Base-by-base conservation (phyloP, 2,888 invertebrate genomes). In the Leptinotarsa peninsularis region DNA sequence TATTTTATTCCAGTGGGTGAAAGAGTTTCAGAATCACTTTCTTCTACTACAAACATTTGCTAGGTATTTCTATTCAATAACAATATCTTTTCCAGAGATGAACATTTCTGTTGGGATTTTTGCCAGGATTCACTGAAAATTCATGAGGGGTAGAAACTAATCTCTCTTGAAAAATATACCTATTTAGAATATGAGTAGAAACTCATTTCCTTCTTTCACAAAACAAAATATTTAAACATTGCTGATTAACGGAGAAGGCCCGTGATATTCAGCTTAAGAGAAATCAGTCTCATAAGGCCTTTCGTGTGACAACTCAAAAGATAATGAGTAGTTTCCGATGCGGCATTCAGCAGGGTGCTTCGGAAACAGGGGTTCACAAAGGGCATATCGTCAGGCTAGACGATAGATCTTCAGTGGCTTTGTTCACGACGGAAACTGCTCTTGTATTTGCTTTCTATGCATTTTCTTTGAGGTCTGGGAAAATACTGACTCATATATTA, bases 261-360 rank as follows among this genome's bases (percentile, higher is more conserved):
- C 14, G 56, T 58, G 14, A 58, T 58, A 23, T 58, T 58, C 56
- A 3, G 14, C 56, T 58, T 4, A n/a, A 58, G 21, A 58, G 58
- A 15, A 58, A 15, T 58, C 23, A 23, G 58, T 27, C 23, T 58
- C 4, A 58, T 58, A 23, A 58, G 58, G 58, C 58, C 58, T 15
- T 58, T 58, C 58, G 21, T 23, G 58, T 58, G 58, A 58, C 58
- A 58, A 23, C 58, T 58, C 58, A 33, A 69, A 43, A 69, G 54
- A 54, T 69, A 69, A 69, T 69, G 69, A 69, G 43, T 69, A 69
- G 69, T 69, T 69, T 69, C 56, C 56, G 69, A 58, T 58, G 58
- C 58, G 23, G 58, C 58, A 58, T 58, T 58, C 58, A 15, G 58
- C 21, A 14, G 21, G 58, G 58, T 15, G 58, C 58, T 58, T 58